Evolutionary conservation across 2,113 vertebrate genomes (phyloP).

Genomic region (Perca schrenkii): DNA sequence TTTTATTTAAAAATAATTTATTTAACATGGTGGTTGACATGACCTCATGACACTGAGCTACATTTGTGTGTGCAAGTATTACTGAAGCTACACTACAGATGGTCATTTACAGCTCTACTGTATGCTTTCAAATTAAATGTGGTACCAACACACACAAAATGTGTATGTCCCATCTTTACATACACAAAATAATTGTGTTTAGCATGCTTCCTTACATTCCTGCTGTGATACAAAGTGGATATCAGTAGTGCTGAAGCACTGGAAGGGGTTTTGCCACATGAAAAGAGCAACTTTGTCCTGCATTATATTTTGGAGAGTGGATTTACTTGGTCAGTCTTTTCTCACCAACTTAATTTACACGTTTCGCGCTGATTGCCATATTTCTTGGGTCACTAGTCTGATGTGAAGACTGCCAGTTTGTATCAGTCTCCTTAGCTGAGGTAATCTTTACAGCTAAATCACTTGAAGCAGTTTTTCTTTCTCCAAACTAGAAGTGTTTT

Average conservation of each 20-base stretch:
- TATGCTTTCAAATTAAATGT: not conserved
- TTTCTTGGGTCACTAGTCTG: slow-evolving; percentile 42
- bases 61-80: not conserved
- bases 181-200: not conserved
- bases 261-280: not conserved
- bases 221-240: not conserved
- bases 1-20: not conserved
- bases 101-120: not conserved
- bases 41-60: not conserved
- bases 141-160: not conserved
- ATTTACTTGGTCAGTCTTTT: slow-evolving; percentile 4
- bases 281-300: not conserved
- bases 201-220: not conserved
- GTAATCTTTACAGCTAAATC: slow-evolving; percentile 54
- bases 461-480: slow-evolving; percentile 13
- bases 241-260: not conserved
- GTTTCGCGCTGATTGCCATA: slow-evolving; percentile 15
- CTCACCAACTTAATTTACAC: slow-evolving; percentile 27
- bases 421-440: slow-evolving; percentile 5
- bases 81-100: not conserved
- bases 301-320: not conserved
- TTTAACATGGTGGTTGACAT: not conserved
- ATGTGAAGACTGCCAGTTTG: not conserved
- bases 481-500: slow-evolving; percentile 36
- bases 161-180: not conserved